Percentiles rank a stretch among this genome's conserved stretches.
Evolutionary conservation across 2,888 invertebrate genomes (phyloP).

Genomic region (Acleris holmiana): DNA sequence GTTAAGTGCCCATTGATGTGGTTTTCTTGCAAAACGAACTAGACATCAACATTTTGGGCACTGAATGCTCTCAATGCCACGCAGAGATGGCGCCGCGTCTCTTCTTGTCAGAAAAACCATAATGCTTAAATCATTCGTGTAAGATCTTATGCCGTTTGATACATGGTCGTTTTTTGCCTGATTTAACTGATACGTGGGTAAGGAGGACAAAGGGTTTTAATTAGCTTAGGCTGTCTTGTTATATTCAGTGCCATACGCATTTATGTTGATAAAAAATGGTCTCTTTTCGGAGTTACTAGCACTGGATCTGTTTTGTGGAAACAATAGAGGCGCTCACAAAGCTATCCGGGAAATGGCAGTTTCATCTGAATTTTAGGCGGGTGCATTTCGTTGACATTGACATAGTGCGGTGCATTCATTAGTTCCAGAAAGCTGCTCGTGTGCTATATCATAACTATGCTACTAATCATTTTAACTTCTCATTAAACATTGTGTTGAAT

Average conservation of each 20-base stretch:
- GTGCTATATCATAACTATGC: too few species aligned
- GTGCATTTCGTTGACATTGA: not conserved
- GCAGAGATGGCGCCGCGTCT: not conserved
- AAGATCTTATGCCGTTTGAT: not conserved
- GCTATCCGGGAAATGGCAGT: not conserved
- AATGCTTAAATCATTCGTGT: not conserved
- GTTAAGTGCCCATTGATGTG: too few species aligned
- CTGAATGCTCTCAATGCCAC: not conserved
- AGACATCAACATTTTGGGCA: too few species aligned
- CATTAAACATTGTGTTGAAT: too few species aligned
- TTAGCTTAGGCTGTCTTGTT: not conserved
- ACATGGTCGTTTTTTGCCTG: not conserved
- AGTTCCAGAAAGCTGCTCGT: too few species aligned
- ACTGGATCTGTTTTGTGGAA: not conserved
- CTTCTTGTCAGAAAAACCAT: not conserved
- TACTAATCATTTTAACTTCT: too few species aligned
- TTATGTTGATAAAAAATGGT: too few species aligned
- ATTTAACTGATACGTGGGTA: not conserved
- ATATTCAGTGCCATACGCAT: not conserved
- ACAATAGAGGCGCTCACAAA: constrained; percentile 2
- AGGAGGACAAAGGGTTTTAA: not conserved
- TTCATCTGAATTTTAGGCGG: not conserved
- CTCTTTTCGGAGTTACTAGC: not conserved
- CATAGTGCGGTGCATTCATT: too few species aligned
- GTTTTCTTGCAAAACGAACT: too few species aligned